phyloP scores from a whole-genome alignment of 2,113 vertebrate species.

The Phoxinus phoxinus region DNA sequence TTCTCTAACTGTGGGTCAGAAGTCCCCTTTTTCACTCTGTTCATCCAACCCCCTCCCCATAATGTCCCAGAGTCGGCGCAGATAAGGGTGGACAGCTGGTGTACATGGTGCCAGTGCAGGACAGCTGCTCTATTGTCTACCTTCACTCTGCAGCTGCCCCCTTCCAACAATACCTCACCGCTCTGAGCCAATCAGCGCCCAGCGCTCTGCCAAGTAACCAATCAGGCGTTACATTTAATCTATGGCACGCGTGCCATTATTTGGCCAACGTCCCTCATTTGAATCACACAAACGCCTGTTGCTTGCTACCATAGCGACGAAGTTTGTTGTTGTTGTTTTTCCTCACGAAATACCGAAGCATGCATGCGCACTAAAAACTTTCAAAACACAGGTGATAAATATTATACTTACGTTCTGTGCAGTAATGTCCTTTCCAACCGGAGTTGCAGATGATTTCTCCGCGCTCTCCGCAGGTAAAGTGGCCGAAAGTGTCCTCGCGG shows the following conservation, averaged over 20 bases:
- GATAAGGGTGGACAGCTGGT: slow-evolving; percentile 99
- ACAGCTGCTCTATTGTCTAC: slow-evolving; percentile 99
- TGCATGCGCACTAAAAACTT: neutral
- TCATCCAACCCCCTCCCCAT: slow-evolving; percentile 87
- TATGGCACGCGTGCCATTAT: slow-evolving; percentile 88
- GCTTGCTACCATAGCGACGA: slow-evolving; percentile 61
- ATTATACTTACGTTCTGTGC: slow-evolving; percentile 90
- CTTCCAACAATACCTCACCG: slow-evolving; percentile 90
- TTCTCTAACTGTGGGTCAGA: slow-evolving; percentile 95
- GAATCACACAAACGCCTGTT: slow-evolving; percentile 73
- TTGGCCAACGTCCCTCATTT: slow-evolving; percentile 77
- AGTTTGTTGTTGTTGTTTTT: slow-evolving; percentile 39
- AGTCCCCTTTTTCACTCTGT: slow-evolving; percentile 92
- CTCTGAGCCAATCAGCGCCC: slow-evolving; percentile 82
- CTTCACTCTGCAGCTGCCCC: slow-evolving; percentile 90
- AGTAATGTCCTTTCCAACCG: slow-evolving; percentile 97
- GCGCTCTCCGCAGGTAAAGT: slow-evolving; percentile 95
- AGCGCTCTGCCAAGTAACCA: slow-evolving; percentile 73
- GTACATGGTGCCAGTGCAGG: slow-evolving; percentile 95
- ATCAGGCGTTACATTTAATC: slow-evolving; percentile 86
- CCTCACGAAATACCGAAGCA: slow-evolving; percentile 13
- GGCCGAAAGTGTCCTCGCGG: slow-evolving; percentile 93
- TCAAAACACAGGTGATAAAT: neutral
- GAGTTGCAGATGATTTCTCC: slow-evolving; percentile 96
- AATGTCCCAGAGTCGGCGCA: slow-evolving; percentile 86